Percentiles rank a stretch among this genome's conserved stretches.
phyloP scores from a whole-genome alignment of 2,797 vertebrate genomes.

The Naso thynnoides region DNA sequence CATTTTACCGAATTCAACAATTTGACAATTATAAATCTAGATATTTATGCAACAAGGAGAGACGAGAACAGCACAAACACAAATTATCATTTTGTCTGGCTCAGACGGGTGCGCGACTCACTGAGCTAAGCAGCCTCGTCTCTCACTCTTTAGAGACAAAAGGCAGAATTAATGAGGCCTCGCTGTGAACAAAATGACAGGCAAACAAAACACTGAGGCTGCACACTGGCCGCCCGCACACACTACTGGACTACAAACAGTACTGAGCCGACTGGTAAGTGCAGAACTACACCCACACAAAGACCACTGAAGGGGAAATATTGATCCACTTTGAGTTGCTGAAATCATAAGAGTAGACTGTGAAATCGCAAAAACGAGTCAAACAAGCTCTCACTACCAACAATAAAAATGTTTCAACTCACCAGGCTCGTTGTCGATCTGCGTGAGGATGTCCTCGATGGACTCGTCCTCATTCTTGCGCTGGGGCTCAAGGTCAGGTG shows the following conservation, averaged over 20 bases:
- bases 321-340: constrained; percentile 42
- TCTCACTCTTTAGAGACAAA: constrained; percentile 61
- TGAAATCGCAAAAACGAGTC: constrained; percentile 14
- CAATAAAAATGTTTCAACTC: constrained; percentile 46
- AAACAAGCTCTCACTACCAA: too few relatives aligned
- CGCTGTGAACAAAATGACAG: constrained; percentile 34
- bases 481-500: constrained; percentile 89
- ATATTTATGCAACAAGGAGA: constrained; percentile 2
- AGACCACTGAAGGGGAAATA: constrained; percentile 44
- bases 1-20: constrained; percentile 25
- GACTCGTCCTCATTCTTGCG: constrained; percentile 88
- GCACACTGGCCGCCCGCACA: constrained; percentile 32
- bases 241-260: constrained; percentile 38
- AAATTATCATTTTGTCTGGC: constrained; percentile 37
- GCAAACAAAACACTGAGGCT: constrained; percentile 38
- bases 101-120: constrained; percentile 40
- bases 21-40: constrained; percentile 20
- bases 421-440: constrained; percentile 97
- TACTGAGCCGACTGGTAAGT: constrained; percentile 31
- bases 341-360: constrained; percentile 18
- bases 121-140: constrained; percentile 35
- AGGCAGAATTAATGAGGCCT: constrained; percentile 60
- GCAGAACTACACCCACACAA: constrained; percentile 53
- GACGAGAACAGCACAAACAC: constrained; percentile 19
- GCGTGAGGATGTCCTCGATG: constrained; percentile 96